These are phyloP conservation scores for Fistularia tabacaria DNA, from an alignment of 2,797 vertebrate genomes.

Conservation along the genomic window DNA sequence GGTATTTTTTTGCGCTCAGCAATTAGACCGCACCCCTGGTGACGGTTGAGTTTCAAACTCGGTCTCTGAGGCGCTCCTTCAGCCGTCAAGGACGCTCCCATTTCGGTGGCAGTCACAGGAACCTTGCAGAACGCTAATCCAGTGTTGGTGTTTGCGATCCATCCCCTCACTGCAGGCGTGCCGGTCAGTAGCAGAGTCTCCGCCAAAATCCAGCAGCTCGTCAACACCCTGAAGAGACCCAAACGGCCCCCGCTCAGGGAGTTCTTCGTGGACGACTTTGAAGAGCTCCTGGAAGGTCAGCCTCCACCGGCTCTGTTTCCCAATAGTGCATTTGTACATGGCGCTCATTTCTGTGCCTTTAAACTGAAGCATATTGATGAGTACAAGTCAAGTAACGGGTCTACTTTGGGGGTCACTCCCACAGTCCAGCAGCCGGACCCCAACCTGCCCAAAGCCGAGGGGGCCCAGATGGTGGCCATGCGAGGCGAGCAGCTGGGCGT, in stretches of 20 bases:
- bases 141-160: neutral
- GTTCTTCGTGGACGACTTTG: slow-evolving; percentile 98
- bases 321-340: neutral
- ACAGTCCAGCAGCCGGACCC: slow-evolving; percentile 97
- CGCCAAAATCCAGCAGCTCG: slow-evolving; percentile 96
- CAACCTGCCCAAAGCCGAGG: slow-evolving; percentile 93
- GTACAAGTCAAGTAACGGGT: no score
- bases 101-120: no score
- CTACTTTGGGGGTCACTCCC: neutral
- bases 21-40: neutral
- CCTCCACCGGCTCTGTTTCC: neutral
- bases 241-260: slow-evolving; percentile 88
- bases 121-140: neutral
- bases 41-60: no score
- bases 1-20: neutral
- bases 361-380: no score
- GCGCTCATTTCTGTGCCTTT: neutral
- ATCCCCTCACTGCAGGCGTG: slow-evolving; percentile 76
- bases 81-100: no score
- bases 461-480: slow-evolving; percentile 89
- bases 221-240: slow-evolving; percentile 95
- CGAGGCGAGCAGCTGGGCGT: slow-evolving; percentile 91
- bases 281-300: slow-evolving; percentile 94
- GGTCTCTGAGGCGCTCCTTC: no score
- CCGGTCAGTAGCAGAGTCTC: slow-evolving; percentile 98